These are phyloP conservation scores for Conops quadrifasciatus DNA, from an alignment of 2,888 invertebrate species.

Conservation along the genomic window DNA sequence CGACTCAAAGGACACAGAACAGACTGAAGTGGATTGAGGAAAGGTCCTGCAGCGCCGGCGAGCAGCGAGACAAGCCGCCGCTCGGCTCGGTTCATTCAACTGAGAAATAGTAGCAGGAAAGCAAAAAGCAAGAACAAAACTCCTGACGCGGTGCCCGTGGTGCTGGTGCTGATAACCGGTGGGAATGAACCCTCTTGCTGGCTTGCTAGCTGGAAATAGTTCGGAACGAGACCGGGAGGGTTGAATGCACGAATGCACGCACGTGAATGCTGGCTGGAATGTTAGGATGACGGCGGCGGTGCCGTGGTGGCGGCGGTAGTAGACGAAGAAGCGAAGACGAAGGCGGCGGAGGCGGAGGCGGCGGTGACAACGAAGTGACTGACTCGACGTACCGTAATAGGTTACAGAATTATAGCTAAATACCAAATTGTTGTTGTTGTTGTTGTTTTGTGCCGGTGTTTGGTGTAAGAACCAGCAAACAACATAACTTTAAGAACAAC, in stretches of 20 bases:
- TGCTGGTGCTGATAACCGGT: slow-evolving; percentile 42
- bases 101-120: neutral
- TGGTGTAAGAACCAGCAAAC: neutral
- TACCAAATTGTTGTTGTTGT: slow-evolving; percentile 15
- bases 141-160: slow-evolving; percentile 30
- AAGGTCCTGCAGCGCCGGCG: neutral
- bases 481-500: no score
- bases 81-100: slow-evolving; percentile 27
- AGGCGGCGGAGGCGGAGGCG: slow-evolving; percentile 38
- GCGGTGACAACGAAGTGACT: slow-evolving; percentile 34
- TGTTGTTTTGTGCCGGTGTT: slow-evolving; percentile 14
- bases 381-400: slow-evolving; percentile 17
- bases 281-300: slow-evolving; percentile 33
- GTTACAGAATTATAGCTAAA: slow-evolving; percentile 17
- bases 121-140: slow-evolving; percentile 19
- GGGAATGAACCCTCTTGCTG: slow-evolving; percentile 22
- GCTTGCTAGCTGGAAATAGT: slow-evolving; percentile 18
- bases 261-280: slow-evolving; percentile 30
- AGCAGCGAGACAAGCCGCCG: slow-evolving; percentile 1
- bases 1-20: slow-evolving; percentile 41
- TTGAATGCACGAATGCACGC: slow-evolving; percentile 11
- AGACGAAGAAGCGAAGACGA: slow-evolving; percentile 24
- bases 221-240: slow-evolving; percentile 10
- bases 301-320: slow-evolving; percentile 46
- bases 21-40: slow-evolving; percentile 30